These are phyloP conservation scores for Drosophila kokeensis DNA, from an alignment of 2,888 invertebrate species.

Conservation along the genomic window DNA sequence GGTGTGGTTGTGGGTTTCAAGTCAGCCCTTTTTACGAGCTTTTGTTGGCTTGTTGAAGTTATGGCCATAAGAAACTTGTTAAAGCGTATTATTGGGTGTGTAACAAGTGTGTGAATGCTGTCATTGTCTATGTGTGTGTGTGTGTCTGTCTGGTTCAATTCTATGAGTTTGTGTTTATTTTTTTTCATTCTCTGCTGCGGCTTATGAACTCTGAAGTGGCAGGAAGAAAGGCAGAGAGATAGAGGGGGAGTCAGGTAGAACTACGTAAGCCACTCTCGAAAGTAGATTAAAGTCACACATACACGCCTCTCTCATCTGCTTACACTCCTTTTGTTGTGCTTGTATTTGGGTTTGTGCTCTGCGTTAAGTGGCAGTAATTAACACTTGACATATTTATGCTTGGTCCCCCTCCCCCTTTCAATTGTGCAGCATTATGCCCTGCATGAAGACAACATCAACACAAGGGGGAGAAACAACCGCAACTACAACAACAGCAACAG, in stretches of 20 bases:
- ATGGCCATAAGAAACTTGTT: slow-evolving; percentile 81
- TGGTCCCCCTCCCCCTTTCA: slow-evolving; percentile 35
- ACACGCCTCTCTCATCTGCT: slow-evolving; percentile 51
- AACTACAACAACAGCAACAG: slow-evolving; percentile 25
- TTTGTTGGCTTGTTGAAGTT: slow-evolving; percentile 79
- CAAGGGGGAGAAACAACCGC: slow-evolving; percentile 13
- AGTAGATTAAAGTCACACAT: slow-evolving; percentile 79
- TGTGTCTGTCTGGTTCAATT: slow-evolving; percentile 15
- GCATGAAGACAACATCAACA: slow-evolving; percentile 30
- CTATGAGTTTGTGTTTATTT: slow-evolving; percentile 48
- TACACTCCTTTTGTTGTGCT: slow-evolving; percentile 28
- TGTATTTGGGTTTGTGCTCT: slow-evolving; percentile 70
- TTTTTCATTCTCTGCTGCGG: slow-evolving; percentile 52
- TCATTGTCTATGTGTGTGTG: slow-evolving; percentile 32
- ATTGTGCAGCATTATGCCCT: slow-evolving; percentile 67
- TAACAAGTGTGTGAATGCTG: slow-evolving; percentile 63
- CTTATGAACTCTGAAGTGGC: slow-evolving; percentile 50
- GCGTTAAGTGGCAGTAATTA: slow-evolving; percentile 79
- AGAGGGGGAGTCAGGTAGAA: slow-evolving; percentile 8
- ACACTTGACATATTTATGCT: slow-evolving; percentile 82
- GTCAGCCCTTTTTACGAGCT: slow-evolving; percentile 77
- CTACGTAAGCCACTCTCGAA: slow-evolving; percentile 64
- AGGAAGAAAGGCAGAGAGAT: not conserved
- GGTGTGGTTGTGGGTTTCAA: not conserved
- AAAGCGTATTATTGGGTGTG: slow-evolving; percentile 80